phyloP scores from a whole-genome alignment of 1,140 invertebrate genomes.

The Caenorhabditis remanei region DNA sequence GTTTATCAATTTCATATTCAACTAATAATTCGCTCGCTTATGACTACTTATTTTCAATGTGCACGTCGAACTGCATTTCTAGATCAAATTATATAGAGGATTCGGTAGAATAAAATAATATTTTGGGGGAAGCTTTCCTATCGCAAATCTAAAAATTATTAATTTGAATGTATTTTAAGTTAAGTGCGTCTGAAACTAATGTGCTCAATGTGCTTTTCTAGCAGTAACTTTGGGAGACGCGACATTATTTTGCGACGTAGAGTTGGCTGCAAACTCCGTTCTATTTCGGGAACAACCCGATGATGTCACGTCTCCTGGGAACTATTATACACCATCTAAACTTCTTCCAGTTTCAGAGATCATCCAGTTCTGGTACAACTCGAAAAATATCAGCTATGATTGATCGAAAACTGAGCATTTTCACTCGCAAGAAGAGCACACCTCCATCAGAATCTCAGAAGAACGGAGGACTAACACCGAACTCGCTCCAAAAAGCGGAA shows the following conservation, averaged over 20 bases:
- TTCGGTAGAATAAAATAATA: not conserved
- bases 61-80: conserved; percentile 50
- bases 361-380: conserved; percentile 76
- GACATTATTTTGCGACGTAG: no score
- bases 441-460: conserved; percentile 62
- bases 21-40: not conserved
- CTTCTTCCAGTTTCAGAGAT: conserved; percentile 72
- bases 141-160: not conserved
- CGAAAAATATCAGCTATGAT: conserved; percentile 78
- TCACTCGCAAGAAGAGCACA: conserved; percentile 77
- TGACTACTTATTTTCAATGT: not conserved
- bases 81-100: not conserved
- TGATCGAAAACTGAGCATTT: conserved; percentile 76
- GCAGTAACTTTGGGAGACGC: not conserved
- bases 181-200: not conserved
- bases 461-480: conserved; percentile 24
- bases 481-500: conserved; percentile 30
- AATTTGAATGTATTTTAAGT: not conserved
- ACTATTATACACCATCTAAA: not conserved
- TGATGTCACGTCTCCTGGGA: not conserved
- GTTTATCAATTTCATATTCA: no score
- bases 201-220: conserved; percentile 46
- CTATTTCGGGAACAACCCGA: not conserved
- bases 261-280: not conserved
- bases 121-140: not conserved